Evolutionary conservation across 1,140 invertebrate genomes (phyloP).

Genomic region (Trachymyrmex septentrionalis): DNA sequence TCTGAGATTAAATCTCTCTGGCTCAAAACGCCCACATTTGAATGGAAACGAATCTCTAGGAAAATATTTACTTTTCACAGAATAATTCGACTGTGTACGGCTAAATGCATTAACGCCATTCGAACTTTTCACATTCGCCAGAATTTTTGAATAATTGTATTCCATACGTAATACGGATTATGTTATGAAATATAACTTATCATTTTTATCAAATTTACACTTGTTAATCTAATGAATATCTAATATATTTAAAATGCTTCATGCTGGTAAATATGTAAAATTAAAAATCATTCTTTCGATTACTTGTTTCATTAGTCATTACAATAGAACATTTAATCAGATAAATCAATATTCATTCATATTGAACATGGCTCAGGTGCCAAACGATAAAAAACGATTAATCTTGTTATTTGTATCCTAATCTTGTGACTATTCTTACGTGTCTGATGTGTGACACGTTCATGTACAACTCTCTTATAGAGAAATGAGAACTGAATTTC

Average conservation of each 20-base stretch:
- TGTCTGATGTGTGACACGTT: background rate
- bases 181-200: conserved; percentile 10
- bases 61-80: conserved; percentile 46
- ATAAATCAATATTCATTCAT: conserved; percentile 16
- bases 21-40: background rate
- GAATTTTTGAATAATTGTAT: conserved; percentile 12
- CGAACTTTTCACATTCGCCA: conserved; percentile 6
- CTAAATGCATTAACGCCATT: conserved; percentile 35
- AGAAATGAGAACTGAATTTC: background rate
- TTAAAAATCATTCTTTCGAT: too few species aligned
- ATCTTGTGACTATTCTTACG: conserved; percentile 12
- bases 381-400: background rate
- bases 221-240: background rate
- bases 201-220: too few species aligned
- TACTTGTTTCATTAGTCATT: too few species aligned
- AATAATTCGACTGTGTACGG: conserved; percentile 12
- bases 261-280: too few species aligned
- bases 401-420: background rate
- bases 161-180: conserved; percentile 31
- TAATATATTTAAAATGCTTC: background rate
- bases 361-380: background rate
- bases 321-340: background rate
- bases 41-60: conserved; percentile 4
- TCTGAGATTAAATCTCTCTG: conserved; percentile 25
- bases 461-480: background rate